Conservation (phyloP, 2,113 vertebrate genomes). For the Chrysochloris asiatica region DNA sequence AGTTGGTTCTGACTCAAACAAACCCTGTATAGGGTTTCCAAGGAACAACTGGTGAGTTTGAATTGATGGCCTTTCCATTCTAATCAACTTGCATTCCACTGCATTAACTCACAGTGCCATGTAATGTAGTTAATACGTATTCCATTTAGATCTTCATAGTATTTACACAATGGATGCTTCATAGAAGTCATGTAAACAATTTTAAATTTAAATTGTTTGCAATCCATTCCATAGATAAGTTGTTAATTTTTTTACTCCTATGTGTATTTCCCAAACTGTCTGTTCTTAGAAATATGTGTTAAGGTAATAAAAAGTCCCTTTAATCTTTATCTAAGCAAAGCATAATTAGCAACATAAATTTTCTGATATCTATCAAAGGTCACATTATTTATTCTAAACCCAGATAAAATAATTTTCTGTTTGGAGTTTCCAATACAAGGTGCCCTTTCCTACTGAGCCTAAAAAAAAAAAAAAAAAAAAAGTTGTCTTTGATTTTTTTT, state of each 20-base stretch:
- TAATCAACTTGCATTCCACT: too few species aligned
- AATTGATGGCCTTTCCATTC: too few species aligned
- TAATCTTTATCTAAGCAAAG: slow-evolving; percentile 15
- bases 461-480: slow-evolving; percentile 10
- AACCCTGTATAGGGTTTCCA: too few species aligned
- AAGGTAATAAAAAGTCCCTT: not conserved
- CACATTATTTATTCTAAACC: slow-evolving; percentile 28
- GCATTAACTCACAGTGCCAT: too few species aligned
- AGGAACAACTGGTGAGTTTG: too few species aligned
- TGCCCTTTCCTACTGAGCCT: slow-evolving; percentile 7
- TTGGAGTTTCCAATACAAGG: not conserved
- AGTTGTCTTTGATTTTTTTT: slow-evolving; percentile 45
- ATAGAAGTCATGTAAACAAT: not conserved
- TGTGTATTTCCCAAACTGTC: not conserved
- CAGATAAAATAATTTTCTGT: slow-evolving; percentile 15
- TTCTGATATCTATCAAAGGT: slow-evolving; percentile 32
- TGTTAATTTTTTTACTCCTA: not conserved
- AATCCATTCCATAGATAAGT: not conserved
- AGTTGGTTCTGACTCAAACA: too few species aligned
- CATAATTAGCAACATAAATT: slow-evolving; percentile 4
- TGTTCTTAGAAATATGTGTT: not conserved
- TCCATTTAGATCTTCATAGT: not conserved
- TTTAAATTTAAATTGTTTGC: slow-evolving; percentile 31
- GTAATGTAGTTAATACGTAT: too few species aligned
- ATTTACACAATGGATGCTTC: not conserved